phyloP scores from a whole-genome alignment of 2,888 invertebrate genomes.

The Cheilosia variabilis region DNA sequence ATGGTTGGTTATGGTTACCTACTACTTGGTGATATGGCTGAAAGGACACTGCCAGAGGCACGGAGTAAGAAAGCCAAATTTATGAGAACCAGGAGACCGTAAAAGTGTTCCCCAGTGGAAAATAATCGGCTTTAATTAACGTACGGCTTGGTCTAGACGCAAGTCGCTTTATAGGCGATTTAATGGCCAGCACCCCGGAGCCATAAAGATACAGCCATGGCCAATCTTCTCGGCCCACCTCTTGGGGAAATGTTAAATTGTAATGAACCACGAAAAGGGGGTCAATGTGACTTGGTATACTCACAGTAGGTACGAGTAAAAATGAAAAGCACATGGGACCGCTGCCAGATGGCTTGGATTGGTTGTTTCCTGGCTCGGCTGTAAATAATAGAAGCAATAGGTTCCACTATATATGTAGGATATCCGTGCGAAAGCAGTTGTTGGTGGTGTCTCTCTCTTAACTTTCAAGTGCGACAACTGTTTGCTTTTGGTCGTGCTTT shows the following conservation, averaged over 20 bases:
- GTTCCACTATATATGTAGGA: constrained; percentile 1
- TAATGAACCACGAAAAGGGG: constrained; percentile 53
- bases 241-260: constrained; percentile 40
- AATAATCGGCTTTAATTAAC: constrained; percentile 68
- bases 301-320: neutral
- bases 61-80: constrained; percentile 42
- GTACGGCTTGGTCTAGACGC: constrained; percentile 60
- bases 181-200: constrained; percentile 46
- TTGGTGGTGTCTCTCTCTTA: constrained; percentile 6
- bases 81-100: constrained; percentile 52
- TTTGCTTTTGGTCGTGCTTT: constrained; percentile 31
- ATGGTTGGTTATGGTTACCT: constrained; percentile 41
- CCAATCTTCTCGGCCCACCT: constrained; percentile 13
- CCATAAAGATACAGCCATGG: constrained; percentile 25
- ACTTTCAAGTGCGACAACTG: constrained; percentile 19
- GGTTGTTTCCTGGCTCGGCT: constrained; percentile 12
- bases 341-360: constrained; percentile 27
- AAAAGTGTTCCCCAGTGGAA: constrained; percentile 61
- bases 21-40: constrained; percentile 24
- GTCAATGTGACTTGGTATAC: constrained; percentile 11
- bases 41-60: constrained; percentile 17
- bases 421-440: constrained; percentile 15
- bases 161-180: constrained; percentile 54
- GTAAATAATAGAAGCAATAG: constrained; percentile 45
- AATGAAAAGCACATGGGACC: constrained; percentile 33